A percentile compares a stretch with the other conserved stretches of the same genome.
phyloP scores from a whole-genome alignment of 2,797 vertebrate genomes.

The Lepus townsendii region DNA sequence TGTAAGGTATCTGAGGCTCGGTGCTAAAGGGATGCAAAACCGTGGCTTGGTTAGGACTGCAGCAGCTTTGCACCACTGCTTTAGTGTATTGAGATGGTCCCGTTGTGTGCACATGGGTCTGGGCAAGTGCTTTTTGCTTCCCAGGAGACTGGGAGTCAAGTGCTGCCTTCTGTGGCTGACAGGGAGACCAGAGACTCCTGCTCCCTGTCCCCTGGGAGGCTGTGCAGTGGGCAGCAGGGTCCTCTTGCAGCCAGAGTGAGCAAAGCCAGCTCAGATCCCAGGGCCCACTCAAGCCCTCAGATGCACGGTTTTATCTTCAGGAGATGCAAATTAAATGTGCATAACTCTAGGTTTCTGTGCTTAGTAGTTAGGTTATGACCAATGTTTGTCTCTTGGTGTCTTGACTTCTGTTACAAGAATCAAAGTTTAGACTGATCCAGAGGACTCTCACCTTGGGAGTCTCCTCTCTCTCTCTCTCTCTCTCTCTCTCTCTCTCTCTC shows the following conservation, averaged over 20 bases:
- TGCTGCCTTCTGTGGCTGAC: not conserved
- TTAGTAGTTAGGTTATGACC: not conserved
- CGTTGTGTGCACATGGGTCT: not conserved
- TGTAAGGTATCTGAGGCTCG: not conserved
- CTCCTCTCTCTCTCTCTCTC: no score
- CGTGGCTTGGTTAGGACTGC: not conserved
- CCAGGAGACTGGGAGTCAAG: not conserved
- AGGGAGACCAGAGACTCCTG: not conserved
- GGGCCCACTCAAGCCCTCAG: not conserved
- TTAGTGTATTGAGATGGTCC: not conserved
- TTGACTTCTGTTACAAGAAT: slow-evolving; percentile 53
- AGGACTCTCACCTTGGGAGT: not conserved
- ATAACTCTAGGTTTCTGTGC: not conserved
- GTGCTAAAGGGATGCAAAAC: not conserved
- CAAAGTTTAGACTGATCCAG: not conserved
- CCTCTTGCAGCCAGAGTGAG: not conserved
- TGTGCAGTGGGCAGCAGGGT: not conserved
- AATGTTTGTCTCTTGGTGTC: not conserved
- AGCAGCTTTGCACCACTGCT: not conserved
- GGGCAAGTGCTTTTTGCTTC: slow-evolving; percentile 36
- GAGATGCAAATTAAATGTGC: not conserved
- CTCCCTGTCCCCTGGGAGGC: not conserved
- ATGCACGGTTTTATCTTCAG: not conserved
- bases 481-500: no score
- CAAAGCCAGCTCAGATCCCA: not conserved